Evolutionary conservation across 2,888 invertebrate species (phyloP).

Genomic region (Drosophila mimetica): DNA sequence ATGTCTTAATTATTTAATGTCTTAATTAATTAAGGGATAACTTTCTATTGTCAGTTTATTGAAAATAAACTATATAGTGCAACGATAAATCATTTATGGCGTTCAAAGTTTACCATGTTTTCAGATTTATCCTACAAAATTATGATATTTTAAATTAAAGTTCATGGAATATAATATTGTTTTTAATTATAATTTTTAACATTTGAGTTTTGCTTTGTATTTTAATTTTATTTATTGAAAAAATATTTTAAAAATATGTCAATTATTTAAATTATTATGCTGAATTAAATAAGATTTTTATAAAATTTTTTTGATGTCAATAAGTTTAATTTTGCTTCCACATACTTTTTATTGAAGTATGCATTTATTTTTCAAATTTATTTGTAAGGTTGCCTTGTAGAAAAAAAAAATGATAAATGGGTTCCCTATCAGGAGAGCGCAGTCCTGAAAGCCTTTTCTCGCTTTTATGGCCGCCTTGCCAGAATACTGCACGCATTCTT

Average conservation of each 20-base stretch:
- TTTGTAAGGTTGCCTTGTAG: not conserved
- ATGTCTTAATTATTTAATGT: constrained; percentile 40
- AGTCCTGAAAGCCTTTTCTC: constrained; percentile 18
- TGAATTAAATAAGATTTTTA: too few relatives aligned
- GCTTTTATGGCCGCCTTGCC: constrained; percentile 51
- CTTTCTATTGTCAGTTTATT: constrained; percentile 5
- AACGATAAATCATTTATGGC: not conserved
- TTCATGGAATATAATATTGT: too few relatives aligned
- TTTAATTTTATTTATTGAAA: too few relatives aligned
- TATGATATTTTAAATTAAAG: not conserved
- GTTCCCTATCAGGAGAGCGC: constrained; percentile 17
- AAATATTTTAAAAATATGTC: too few relatives aligned
- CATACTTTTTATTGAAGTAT: too few relatives aligned
- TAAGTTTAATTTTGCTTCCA: too few relatives aligned
- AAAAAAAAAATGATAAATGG: constrained; percentile 18
- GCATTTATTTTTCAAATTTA: not conserved
- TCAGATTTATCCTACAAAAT: not conserved
- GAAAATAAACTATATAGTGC: not conserved
- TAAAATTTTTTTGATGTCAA: too few relatives aligned
- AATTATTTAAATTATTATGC: too few relatives aligned
- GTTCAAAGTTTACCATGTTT: not conserved
- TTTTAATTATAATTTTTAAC: too few relatives aligned
- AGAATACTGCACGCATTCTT: constrained; percentile 47
- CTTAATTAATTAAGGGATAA: constrained; percentile 7
- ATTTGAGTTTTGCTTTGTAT: too few relatives aligned